A percentile compares a stretch with the other conserved stretches of the same genome.
phyloP scores from a whole-genome alignment of 2,888 invertebrate species.

The Lysandra bellargus region DNA sequence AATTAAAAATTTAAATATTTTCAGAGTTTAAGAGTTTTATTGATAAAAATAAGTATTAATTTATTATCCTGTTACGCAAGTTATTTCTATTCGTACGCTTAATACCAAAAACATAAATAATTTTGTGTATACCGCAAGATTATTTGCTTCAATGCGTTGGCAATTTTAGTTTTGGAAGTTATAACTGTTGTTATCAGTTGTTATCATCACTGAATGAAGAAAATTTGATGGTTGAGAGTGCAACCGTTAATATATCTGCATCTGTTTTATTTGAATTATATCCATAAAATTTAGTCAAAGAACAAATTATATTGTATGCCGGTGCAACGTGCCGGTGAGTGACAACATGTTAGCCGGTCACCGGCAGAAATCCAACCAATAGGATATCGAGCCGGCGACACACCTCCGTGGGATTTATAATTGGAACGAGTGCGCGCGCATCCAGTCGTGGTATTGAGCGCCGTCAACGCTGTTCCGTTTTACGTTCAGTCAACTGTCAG shows the following conservation, averaged over 20 bases:
- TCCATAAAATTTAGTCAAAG: not conserved
- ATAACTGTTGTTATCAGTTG: not conserved
- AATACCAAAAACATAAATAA: not conserved
- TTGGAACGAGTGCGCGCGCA: conserved; percentile 74
- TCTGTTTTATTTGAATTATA: not conserved
- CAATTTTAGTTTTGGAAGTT: not conserved
- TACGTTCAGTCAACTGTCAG: conserved; percentile 54
- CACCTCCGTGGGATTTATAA: conserved; percentile 75
- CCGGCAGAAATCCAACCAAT: conserved; percentile 56
- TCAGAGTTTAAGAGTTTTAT: not conserved
- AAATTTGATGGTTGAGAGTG: not conserved
- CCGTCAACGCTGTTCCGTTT: conserved; percentile 39
- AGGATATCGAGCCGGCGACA: conserved; percentile 56
- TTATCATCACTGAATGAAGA: not conserved
- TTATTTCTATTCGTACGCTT: not conserved
- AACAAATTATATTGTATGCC: conserved; percentile 3
- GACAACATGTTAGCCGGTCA: conserved; percentile 47
- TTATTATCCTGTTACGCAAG: not conserved
- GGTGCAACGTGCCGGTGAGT: conserved; percentile 36
- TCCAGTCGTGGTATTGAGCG: conserved; percentile 65
- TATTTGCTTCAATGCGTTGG: not conserved
- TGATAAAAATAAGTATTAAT: not conserved
- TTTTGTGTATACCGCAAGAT: not conserved
- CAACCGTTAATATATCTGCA: not conserved
- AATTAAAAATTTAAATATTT: too few relatives aligned